Evolutionary conservation across 2,888 invertebrate species (phyloP).

Genomic region (Sinopyrophorus schimmeli): DNA sequence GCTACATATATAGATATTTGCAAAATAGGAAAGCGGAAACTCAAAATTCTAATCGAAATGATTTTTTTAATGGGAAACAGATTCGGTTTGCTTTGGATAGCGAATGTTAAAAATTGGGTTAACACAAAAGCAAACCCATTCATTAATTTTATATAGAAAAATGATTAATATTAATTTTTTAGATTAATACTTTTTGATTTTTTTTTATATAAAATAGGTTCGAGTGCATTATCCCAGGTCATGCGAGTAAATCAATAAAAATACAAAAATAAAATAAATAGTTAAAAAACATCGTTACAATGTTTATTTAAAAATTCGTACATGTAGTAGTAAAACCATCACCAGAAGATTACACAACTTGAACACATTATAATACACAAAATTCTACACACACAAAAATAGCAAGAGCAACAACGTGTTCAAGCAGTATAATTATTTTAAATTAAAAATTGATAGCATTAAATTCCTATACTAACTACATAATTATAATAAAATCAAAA

Average conservation of each 20-base stretch:
- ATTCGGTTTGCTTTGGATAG: constrained; percentile 3
- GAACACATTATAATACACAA: constrained; percentile 24
- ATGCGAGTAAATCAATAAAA: constrained; percentile 49
- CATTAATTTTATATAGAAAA: constrained; percentile 12
- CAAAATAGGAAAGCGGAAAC: constrained; percentile 14
- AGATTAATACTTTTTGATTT: no score
- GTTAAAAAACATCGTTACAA: constrained; percentile 53
- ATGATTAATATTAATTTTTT: constrained; percentile 8
- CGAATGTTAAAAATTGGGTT: constrained; percentile 8
- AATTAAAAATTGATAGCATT: constrained; percentile 42
- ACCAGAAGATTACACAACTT: constrained; percentile 41
- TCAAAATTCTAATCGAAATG: no score
- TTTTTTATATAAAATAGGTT: constrained; percentile 19
- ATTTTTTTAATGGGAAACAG: constrained; percentile 3
- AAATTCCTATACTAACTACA: constrained; percentile 42
- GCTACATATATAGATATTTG: constrained; percentile 18
- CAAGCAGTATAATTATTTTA: constrained; percentile 41
- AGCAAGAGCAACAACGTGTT: constrained; percentile 41
- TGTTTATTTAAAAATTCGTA: constrained; percentile 54
- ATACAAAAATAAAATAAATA: constrained; percentile 51
- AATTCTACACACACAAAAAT: constrained; percentile 26
- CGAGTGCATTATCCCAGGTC: constrained; percentile 37
- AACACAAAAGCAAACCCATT: constrained; percentile 23
- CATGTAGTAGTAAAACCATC: constrained; percentile 52
- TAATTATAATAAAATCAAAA: constrained; percentile 41